Base-by-base conservation (phyloP, 2,888 invertebrate species). In the Taphrorychus bicolor region DNA sequence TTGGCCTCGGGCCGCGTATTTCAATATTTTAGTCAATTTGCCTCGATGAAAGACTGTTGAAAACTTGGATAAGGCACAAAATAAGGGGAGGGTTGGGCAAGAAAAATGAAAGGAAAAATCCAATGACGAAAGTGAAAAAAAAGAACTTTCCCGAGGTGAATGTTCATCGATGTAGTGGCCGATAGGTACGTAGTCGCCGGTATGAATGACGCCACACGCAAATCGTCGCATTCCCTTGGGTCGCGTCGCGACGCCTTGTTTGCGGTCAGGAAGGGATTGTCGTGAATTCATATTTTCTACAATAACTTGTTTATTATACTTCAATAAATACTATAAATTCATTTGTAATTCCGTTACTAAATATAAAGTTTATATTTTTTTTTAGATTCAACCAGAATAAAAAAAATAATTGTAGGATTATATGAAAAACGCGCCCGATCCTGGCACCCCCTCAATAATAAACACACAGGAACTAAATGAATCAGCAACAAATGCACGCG, bases 171-270 rank as follows among this genome's bases (percentile, higher is more conserved):
- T 32, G 32, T 32, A 32, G 32, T 32, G 32, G 32, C 1, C 7
- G 32, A 32, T 32, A 32, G 32, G 32, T 11, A n/a, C n/a, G n/a
- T n/a, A n/a, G 32, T 32, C 54, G 76, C 73, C 76, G 76, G 74
- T 73, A 78, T 80, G 78, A 79, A 79, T 78, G 80, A 80, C 80
- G 80, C 80, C 79, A 70, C 80, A 80, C 80, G 80, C 80, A 73
- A 79, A 66, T 52, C 59, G 68, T 57, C 67, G 74, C 73, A 75
- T 76, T 75, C 74, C 74, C 72, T 72, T 70, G 72, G 72, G 70
- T 58, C 61, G 66, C 73, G 75, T 72, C 73, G 74, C 73, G 75
- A 72, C 74, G 72, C 66, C 69, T 21, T 63, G 71, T 71, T 70
- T 70, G 49, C 53, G 52, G 40, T 58, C 61, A 67, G 62, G 61